Evolutionary conservation across 2,113 vertebrate species (phyloP), one percentile per base, ranked within the genome.

Genomic region (Protobothrops flavoviridis): DNA sequence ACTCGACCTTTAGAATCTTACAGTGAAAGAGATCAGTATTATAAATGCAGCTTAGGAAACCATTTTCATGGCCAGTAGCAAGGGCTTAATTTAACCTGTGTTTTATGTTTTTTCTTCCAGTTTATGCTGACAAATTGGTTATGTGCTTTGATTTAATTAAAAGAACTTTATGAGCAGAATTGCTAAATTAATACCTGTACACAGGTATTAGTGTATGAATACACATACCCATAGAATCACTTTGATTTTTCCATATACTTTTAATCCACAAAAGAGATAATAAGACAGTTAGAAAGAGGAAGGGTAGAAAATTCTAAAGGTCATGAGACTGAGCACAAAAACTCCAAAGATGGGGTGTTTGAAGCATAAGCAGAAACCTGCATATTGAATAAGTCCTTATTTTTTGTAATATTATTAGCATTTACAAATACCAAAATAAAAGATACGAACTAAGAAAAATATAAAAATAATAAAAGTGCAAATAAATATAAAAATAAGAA

Each of bases 21-120:
- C 88, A 91, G 85, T 15, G 91, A 59, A 90, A 94, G 45, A 92
- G 64, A 48, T 59, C 87, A 91, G 81, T n/a, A 43, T 11, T 88
- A 56, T 74, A 17, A 69, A 5, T 69, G 13, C 64, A 74, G 23
- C 21, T 74, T 74, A 92, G 39, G 48, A 88, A 92, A 17, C 9
- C 48, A 91, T 86, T 56, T 59, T 24, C 21, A 90, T 56, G 50
- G 5, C 53, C 29, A 53, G 9, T 85, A 6, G 50, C 21, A 53
- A 85, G 15, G 53, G 12, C 9, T 91, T 87, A 39, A 61, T 33
- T 87, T 53, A 20, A 69, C 15, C 15, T 64, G 5, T 50, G 26
- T 53, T 86, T 50, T 50, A 48, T 81, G 11, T 7, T 13, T 91
- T 91, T 55, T 20, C 52, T 56, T 85, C 69, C 26, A 45, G 53